phyloP scores from a whole-genome alignment of 2,888 invertebrate species.

The Orthosia incerta region DNA sequence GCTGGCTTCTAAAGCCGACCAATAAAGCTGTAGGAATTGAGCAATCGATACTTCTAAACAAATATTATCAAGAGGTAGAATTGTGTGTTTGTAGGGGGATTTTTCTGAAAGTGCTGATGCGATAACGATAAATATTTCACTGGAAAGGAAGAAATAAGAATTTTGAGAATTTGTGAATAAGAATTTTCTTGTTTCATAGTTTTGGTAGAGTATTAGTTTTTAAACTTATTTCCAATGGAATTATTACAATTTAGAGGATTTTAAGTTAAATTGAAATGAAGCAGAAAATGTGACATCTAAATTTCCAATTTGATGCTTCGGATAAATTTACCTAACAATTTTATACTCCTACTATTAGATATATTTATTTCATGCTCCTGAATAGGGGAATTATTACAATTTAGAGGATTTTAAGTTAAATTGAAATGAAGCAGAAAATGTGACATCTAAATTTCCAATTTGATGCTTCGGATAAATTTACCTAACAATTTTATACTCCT shows the following conservation, averaged over 20 bases:
- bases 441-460: not conserved
- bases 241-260: not conserved
- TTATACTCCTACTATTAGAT: not conserved
- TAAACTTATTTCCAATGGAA: too few species aligned
- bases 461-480: not conserved
- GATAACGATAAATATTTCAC: not conserved
- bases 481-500: not conserved
- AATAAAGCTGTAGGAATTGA: not conserved
- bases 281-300: not conserved
- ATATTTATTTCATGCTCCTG: not conserved
- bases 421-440: not conserved
- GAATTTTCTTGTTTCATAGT: too few species aligned
- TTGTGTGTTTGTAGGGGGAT: not conserved
- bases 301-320: not conserved
- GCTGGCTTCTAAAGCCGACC: not conserved
- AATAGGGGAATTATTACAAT: not conserved
- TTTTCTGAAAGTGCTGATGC: not conserved
- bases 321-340: not conserved
- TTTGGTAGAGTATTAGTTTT: too few species aligned
- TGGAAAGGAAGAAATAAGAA: too few species aligned
- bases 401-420: not conserved
- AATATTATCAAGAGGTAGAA: too few species aligned
- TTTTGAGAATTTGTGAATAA: too few species aligned
- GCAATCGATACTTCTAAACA: not conserved
- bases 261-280: not conserved